Base-by-base conservation (phyloP, 2,113 vertebrate genomes). In the Xyliphius kryptos region DNA sequence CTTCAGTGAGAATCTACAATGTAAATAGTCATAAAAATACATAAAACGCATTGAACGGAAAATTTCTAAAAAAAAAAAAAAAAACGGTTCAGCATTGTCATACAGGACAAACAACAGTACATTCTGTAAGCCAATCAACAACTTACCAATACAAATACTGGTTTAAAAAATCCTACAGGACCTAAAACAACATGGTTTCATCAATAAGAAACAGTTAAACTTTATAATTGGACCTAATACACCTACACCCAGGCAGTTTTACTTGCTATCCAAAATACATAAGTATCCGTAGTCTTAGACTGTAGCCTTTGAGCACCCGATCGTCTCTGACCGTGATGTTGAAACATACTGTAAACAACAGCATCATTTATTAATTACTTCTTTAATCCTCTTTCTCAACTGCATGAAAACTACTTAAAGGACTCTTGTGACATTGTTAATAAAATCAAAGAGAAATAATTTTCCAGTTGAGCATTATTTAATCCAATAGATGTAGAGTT, bases 351-450 rank as follows among this genome's bases (percentile, higher is more conserved):
- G n/a, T 58, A 58, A 14, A 10, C 17, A 1, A 32, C 46, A 16
- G 46, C 57, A 0, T 17, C 61, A 15, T 65, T 19, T 2, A 43
- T 70, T 3, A 62, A 70, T 10, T 13, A 17, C 10, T 70, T 43
- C 11, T 26, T 70, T 3, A 54, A 67, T 5, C 63, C 53, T 1
- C 38, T 70, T 0, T 38, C 44, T 0, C 38, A 9, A 0, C 36
- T 1, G n/a, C 69, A 75, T 10, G 43, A 16, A 0, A 71, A 61
- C 10, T 66, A 69, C 4, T n/a, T n/a, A n/a, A n/a, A n/a, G n/a
- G n/a, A n/a, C n/a, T n/a, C n/a, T n/a, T n/a, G n/a, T n/a, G n/a
- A 22, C n/a, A 43, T 57, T 9, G 43, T 57, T 9, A 12, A 57
- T 1, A 57, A 21, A 22, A 43, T 44, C 1, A 38, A 6, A 13